Conservation (phyloP, 2,888 invertebrate genomes). For the Imbricaverruca yamaguchii region DNA sequence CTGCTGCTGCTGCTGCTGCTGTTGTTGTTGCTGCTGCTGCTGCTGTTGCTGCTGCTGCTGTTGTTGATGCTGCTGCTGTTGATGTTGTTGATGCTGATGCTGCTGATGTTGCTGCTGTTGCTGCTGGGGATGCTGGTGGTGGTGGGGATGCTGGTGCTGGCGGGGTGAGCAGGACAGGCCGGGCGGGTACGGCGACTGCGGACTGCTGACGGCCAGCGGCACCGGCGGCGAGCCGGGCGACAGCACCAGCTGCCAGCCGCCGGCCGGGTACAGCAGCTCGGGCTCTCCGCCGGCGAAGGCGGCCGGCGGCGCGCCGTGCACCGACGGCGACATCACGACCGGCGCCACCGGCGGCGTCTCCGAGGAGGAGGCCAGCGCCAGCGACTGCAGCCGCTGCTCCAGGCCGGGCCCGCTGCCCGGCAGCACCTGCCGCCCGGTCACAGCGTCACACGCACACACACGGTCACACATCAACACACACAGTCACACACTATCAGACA, state of each 20-base stretch:
- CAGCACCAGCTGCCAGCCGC: slow-evolving; percentile 67
- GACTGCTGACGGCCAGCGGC: slow-evolving; percentile 50
- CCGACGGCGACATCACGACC: slow-evolving; percentile 28
- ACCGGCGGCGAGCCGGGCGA: neutral
- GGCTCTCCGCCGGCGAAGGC: slow-evolving; percentile 44
- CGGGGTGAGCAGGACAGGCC: neutral
- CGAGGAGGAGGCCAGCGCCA: slow-evolving; percentile 29
- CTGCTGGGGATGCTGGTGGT: neutral
- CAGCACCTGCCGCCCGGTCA: neutral
- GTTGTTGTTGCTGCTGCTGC: neutral
- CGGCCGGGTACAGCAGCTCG: slow-evolving; percentile 86
- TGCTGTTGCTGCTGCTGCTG: neutral
- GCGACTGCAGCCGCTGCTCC: slow-evolving; percentile 28
- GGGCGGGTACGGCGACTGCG: slow-evolving; percentile 61
- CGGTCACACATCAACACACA: no score
- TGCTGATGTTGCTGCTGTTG: neutral
- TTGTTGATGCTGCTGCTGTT: neutral
- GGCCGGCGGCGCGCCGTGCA: slow-evolving; percentile 32
- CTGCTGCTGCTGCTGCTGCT: neutral
- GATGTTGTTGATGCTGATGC: neutral
- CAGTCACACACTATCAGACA: no score
- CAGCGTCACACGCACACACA: neutral
- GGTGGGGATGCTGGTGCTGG: neutral
- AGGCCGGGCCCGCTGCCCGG: neutral
- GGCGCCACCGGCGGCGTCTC: slow-evolving; percentile 33